Percentiles rank a stretch among this genome's conserved stretches.
phyloP scores from a whole-genome alignment of 35 echinoderm and acorn worm genomes.

The Heliocidaris tuberculata region DNA sequence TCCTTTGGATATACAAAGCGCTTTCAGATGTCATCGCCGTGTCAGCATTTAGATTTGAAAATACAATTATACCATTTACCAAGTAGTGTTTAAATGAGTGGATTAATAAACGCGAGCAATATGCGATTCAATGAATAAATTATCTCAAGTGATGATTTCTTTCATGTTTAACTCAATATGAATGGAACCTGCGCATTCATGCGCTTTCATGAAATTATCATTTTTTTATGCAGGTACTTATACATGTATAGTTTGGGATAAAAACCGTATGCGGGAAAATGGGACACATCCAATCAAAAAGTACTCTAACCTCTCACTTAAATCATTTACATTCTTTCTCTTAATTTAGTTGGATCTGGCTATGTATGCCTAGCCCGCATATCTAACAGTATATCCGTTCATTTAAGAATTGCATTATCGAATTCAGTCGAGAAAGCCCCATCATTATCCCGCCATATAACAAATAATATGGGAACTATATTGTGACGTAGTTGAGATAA shows the following conservation, averaged over 20 bases:
- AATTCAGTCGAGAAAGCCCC: slow-evolving; percentile 6
- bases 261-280: neutral
- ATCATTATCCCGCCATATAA: neutral
- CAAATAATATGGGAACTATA: neutral
- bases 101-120: too few species aligned
- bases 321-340: neutral
- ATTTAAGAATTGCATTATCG: slow-evolving; percentile 25
- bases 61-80: too few species aligned
- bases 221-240: neutral
- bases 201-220: too few species aligned
- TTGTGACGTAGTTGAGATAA: slow-evolving; percentile 6
- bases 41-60: too few species aligned
- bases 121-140: too few species aligned
- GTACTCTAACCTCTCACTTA: neutral
- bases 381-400: neutral
- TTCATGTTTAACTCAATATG: too few species aligned
- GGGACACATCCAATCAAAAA: neutral
- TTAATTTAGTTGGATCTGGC: neutral
- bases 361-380: neutral
- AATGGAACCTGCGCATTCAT: too few species aligned
- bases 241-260: neutral
- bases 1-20: too few species aligned
- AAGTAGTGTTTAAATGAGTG: too few species aligned
- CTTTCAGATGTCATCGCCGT: too few species aligned
- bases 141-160: too few species aligned